Conservation (phyloP, 2,797 vertebrate species). For the Melanogrammus aeglefinus region DNA sequence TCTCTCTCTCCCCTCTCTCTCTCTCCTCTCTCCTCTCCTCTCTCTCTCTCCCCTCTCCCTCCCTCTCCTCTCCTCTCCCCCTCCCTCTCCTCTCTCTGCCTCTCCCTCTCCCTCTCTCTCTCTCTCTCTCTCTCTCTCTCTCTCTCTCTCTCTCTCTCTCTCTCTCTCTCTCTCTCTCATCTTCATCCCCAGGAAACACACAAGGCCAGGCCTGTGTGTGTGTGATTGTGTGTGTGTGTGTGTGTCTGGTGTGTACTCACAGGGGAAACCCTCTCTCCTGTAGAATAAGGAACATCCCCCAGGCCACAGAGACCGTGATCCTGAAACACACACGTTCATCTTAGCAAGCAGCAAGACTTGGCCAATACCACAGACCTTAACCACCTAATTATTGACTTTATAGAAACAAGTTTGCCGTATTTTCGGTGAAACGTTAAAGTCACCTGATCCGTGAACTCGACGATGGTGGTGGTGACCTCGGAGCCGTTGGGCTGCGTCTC, state of each 20-base stretch:
- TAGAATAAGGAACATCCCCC: constrained; percentile 70
- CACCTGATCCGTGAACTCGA: constrained; percentile 81
- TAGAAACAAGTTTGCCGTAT: neutral
- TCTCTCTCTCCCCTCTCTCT: neutral
- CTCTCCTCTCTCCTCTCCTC: constrained; percentile 6
- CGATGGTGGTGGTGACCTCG: constrained; percentile 76
- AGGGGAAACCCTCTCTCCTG: constrained; percentile 73
- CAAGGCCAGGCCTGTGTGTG: neutral
- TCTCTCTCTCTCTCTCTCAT: constrained; percentile 14
- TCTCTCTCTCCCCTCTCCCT: constrained; percentile 30
- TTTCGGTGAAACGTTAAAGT: neutral
- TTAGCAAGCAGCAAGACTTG: neutral
- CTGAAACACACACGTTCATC: constrained; percentile 52
- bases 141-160: constrained; percentile 3
- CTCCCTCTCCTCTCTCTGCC: constrained; percentile 6
- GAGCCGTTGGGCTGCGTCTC: constrained; percentile 78
- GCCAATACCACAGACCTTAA: neutral
- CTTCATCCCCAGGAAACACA: constrained; percentile 10
- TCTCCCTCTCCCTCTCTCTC: constrained; percentile 19
- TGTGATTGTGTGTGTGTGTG: neutral
- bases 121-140: constrained; percentile 5
- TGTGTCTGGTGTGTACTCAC: constrained; percentile 63
- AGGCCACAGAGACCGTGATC: constrained; percentile 66
- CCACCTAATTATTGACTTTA: neutral
- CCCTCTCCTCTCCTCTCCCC: neutral